Conservation (phyloP, 1,140 invertebrate genomes). For the Probaryconus sp. region DNA sequence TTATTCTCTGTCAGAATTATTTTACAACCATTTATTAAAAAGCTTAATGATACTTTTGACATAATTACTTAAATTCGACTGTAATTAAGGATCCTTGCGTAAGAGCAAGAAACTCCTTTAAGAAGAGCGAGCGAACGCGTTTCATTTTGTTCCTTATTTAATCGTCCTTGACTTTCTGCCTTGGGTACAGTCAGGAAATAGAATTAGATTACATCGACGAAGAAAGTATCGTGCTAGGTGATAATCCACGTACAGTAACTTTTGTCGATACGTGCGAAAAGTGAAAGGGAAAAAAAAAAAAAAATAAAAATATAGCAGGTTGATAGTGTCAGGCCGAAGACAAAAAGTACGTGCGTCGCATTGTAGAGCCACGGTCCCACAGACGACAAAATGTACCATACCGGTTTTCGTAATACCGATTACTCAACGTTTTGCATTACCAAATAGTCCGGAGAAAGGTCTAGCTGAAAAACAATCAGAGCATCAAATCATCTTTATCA, state of each 20-base stretch:
- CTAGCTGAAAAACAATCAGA: neutral
- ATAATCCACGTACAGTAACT: constrained; percentile 14
- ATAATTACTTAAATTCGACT: constrained; percentile 13
- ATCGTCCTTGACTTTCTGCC: constrained; percentile 52
- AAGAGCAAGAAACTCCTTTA: constrained; percentile 2
- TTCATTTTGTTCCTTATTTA: neutral
- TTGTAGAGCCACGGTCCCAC: constrained; percentile 23
- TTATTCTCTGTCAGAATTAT: neutral
- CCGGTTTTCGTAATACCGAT: constrained; percentile 39
- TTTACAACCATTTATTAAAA: too few relatives aligned
- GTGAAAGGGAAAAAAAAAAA: constrained; percentile 56
- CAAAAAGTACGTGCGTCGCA: constrained; percentile 52
- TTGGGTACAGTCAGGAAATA: constrained; percentile 42
- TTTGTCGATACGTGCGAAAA: constrained; percentile 35
- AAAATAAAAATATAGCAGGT: constrained; percentile 24
- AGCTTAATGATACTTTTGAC: neutral
- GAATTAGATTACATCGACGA: constrained; percentile 29
- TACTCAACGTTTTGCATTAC: constrained; percentile 34
- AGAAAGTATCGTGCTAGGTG: constrained; percentile 24
- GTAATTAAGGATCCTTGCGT: constrained; percentile 6
- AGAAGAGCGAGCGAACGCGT: constrained; percentile 6
- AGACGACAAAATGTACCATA: constrained; percentile 25
- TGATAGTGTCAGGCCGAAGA: constrained; percentile 29
- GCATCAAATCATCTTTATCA: neutral
- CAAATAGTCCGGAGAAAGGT: constrained; percentile 15